phyloP scores from a whole-genome alignment of 2,888 invertebrate species.

The Yponomeuta malinellus region DNA sequence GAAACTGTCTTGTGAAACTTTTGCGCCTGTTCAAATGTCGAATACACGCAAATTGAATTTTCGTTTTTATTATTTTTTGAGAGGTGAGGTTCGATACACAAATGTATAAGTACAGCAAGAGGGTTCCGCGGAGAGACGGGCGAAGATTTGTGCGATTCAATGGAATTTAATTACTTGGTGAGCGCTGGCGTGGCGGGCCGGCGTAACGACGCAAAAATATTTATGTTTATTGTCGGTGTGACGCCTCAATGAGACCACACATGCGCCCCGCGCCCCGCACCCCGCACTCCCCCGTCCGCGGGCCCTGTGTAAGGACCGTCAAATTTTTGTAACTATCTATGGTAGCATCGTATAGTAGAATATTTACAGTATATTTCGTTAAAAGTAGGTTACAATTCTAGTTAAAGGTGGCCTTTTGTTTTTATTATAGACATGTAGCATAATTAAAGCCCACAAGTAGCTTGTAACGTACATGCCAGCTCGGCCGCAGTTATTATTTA shows the following conservation, averaged over 20 bases:
- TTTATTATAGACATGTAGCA: background rate
- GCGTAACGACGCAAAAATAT: slow-evolving; percentile 72
- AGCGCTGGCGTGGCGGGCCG: slow-evolving; percentile 34
- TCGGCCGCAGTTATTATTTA: slow-evolving; percentile 32
- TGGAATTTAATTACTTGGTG: slow-evolving; percentile 71
- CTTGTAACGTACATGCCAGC: background rate
- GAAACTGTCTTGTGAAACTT: slow-evolving; percentile 13
- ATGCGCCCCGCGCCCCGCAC: slow-evolving; percentile 22
- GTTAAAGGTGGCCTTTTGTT: too few species aligned
- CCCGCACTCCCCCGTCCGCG: background rate
- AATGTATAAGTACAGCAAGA: slow-evolving; percentile 21
- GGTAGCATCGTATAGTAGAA: background rate
- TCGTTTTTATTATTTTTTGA: slow-evolving; percentile 4
- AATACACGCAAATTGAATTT: slow-evolving; percentile 11
- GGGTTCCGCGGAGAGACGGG: slow-evolving; percentile 39
- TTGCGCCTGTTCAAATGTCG: slow-evolving; percentile 7
- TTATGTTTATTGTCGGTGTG: slow-evolving; percentile 70
- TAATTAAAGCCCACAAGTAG: background rate
- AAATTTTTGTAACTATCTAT: background rate
- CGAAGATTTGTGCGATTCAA: slow-evolving; percentile 70
- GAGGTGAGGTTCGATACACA: slow-evolving; percentile 11
- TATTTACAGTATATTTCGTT: slow-evolving; percentile 1
- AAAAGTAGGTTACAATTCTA: too few species aligned
- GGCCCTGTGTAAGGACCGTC: background rate
- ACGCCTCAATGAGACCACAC: slow-evolving; percentile 62